Evolutionary conservation across 2,797 vertebrate genomes (phyloP), one percentile per base, ranked within the genome.

Genomic region (Myoxocephalus aenaeus): DNA sequence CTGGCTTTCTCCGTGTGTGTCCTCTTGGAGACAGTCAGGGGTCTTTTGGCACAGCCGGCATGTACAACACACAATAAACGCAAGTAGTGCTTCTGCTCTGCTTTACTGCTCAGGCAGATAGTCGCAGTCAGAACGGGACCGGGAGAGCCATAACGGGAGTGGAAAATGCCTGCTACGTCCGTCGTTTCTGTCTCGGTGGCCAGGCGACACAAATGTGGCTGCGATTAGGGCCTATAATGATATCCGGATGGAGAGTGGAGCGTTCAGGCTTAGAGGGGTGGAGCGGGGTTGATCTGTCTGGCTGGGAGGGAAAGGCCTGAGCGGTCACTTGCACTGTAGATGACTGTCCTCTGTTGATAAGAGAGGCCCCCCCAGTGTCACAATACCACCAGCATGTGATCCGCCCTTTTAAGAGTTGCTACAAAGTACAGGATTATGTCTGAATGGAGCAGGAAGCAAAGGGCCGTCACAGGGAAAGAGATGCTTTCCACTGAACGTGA

Each of bases 141-240:
- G 83, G 79, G 81, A 91, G 76, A 70, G 85, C 94, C 95, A 93
- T 95, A 95, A 95, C 86, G 79, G 95, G 95, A 96, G 94, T 95
- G 95, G 95, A 96, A 96, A 95, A 89, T 92, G 87, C 81, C 89
- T 66, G 83, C 82, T 86, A 67, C n/a, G 73, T 82, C 84, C 86
- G 86, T 92, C 86, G 86, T 92, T 85, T 86, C 88, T 91, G 91
- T 91, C 76, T 92, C 83, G 50, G 87, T 93, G 91, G 77, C 82
- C 84, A 75, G 87, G 87, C 82, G 90, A 89, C 90, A 94, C 84
- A 85, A 92, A 90, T 86, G 89, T 69, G 88, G 86, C 83, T 81
- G 89, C 63, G 89, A 94, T 93, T 92, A 91, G 86, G 73, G 84
- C 85, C 90, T 73, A 90, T 93, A 92, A 93, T 89, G 91, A 95